Evolutionary conservation across 1,140 invertebrate genomes (phyloP), one percentile per base, ranked within the genome.

Genomic region (Cheumatopsyche charites): DNA sequence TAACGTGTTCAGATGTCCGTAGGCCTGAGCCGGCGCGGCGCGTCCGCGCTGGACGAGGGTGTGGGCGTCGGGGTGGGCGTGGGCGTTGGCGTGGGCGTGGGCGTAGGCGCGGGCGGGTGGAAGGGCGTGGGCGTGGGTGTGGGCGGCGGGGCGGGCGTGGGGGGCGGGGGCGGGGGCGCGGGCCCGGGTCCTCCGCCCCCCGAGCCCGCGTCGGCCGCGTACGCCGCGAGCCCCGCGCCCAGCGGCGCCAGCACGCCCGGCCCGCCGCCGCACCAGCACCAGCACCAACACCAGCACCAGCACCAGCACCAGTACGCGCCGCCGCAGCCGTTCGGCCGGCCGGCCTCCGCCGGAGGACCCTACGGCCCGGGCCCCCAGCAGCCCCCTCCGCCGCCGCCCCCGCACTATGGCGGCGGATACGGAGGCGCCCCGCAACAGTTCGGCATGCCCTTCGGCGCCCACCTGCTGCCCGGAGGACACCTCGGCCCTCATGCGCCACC

Each of bases 1-100:
- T 76, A 76, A 76, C 75, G 55, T n/a, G 3, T 43, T 29, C 67
- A 74, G 72, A 76, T 76, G 75, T 74, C 68, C 65, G 71, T 65
- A 75, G 73, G 70, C 63, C 69, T 73, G 73, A 70, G 52, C 69
- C 62, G 70, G 72, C 70, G 70, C 68, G 75, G 74, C 25, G 73
- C 73, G 15, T 58, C 45, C 45, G 73, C 65, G 66, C 67, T 69
- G 69, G 71, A 76, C 66, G 76, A 76, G 47, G 73, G 49, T 43
- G 67, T 29, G 43, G 67, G 62, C 17, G 67, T 67, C 36, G 70
- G 71, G 47, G 73, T 65, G 1, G 73, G 29, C 58, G 52, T 70
- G 6, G 72, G 65, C 17, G 71, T 55, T 26, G 11, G n/a, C 29
- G 62, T 49, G 0, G 62, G 47, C 9, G 41, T 45, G 5, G 36